Evolutionary conservation across 2,888 invertebrate species (phyloP), one percentile per base, ranked within the genome.

Genomic region (Megalurothrips usitatus): DNA sequence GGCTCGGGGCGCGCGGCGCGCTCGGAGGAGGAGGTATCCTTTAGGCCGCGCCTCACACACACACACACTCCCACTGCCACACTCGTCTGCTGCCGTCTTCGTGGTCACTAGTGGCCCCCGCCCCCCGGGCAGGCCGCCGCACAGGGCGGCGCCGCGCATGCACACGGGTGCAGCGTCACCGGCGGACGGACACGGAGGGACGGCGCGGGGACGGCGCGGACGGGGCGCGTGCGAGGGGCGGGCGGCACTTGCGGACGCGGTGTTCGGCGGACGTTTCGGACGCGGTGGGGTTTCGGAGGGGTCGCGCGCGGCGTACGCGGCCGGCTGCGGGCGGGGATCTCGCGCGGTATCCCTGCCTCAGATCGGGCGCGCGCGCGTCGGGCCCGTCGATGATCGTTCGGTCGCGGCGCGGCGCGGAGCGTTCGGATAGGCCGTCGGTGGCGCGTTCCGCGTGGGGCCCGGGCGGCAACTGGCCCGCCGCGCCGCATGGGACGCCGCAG

Each of bases 301-400:
- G 6, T 43, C 34, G 58, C 58, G 6, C 58, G 19, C 58, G 58
- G 58, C 34, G n/a, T n/a, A n/a, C n/a, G n/a, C n/a, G n/a, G 52
- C 17, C 52, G 17, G 58, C 17, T 58, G 58, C 11, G 14, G 58
- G 14, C 11, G 17, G 58, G 58, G 17, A 75, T 75, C 68, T 23
- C 68, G 68, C 68, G 26, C 68, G 68, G 68, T 75, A 75, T 75
- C 26, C 68, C 68, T 26, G 68, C 10, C 68, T 26, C 68, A 58
- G 68, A 75, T 23, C 23, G 10, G 19, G 23, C 1, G 0, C 0
- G 9, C 23, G 26, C 68, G 26, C 12, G 9, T 12, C 68, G 68
- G 68, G 19, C 14, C 19, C 52, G 19, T 19, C 52, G n/a, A 17
- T 23, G 26, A 26, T 75, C 9, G 26, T 23, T 23, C 68, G 68